A percentile compares a stretch with the other conserved stretches of the same genome.
Conservation (phyloP, 2,888 invertebrate genomes). For the Agrochola litura region DNA sequence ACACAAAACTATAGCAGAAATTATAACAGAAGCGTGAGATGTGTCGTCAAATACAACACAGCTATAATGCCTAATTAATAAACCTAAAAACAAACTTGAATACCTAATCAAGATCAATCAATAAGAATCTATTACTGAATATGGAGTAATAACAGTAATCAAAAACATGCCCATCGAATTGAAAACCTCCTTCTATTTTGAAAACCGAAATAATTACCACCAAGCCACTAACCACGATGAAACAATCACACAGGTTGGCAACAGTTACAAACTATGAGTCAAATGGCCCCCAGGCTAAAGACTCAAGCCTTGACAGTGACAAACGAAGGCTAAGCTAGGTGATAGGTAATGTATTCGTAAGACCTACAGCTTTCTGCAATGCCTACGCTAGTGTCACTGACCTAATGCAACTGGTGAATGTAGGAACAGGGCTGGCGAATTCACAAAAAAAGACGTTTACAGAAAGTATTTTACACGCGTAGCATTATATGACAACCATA, state of each 20-base stretch:
- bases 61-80: too few species aligned
- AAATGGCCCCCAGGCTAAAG: neutral
- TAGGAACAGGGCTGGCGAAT: conserved; percentile 4
- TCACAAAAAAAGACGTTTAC: neutral
- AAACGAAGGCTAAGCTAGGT: conserved; percentile 32
- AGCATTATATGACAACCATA: too few species aligned
- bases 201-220: neutral
- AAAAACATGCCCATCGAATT: neutral
- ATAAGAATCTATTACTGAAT: neutral
- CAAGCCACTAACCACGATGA: neutral
- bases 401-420: conserved; percentile 34
- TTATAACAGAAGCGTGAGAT: neutral
- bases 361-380: conserved; percentile 23
- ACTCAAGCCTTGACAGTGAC: conserved; percentile 49
- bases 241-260: conserved; percentile 11
- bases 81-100: too few species aligned
- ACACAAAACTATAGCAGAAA: neutral
- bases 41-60: neutral
- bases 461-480: neutral
- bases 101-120: neutral
- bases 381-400: conserved; percentile 28
- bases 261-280: neutral
- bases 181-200: neutral
- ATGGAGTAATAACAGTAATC: too few species aligned
- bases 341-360: conserved; percentile 36